Conservation (phyloP, 2,113 vertebrate genomes). For the Tenrec ecaudatus region DNA sequence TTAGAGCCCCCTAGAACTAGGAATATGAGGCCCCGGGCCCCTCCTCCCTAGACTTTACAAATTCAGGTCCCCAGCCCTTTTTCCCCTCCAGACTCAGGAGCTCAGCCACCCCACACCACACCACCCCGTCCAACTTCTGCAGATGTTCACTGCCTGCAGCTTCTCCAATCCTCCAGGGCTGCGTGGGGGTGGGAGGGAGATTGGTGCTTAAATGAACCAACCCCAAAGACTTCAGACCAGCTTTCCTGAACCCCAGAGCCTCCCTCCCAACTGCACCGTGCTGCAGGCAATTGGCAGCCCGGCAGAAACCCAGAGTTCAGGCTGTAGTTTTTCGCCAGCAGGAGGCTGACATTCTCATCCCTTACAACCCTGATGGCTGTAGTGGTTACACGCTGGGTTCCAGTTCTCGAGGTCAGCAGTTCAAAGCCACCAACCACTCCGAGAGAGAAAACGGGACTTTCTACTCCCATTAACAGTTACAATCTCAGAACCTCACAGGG, state of each 20-base stretch:
- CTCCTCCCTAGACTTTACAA: not conserved
- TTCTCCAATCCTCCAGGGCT: conserved; percentile 70
- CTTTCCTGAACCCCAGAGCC: conserved; percentile 45
- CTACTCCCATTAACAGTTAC: too few species aligned
- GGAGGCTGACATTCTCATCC: not conserved
- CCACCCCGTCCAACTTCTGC: not conserved
- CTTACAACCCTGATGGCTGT: too few species aligned
- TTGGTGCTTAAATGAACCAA: conserved; percentile 61
- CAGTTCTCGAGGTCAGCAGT: too few species aligned
- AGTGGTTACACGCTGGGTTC: too few species aligned
- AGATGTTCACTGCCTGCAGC: conserved; percentile 62
- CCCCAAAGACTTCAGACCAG: conserved; percentile 65
- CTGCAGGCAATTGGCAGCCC: not conserved
- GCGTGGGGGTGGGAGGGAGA: conserved; percentile 37
- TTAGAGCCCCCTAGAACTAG: not conserved
- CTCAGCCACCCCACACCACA: not conserved
- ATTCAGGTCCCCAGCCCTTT: not conserved
- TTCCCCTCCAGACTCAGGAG: not conserved
- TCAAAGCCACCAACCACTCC: too few species aligned
- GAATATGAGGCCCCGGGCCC: not conserved
- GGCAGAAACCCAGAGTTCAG: not conserved
- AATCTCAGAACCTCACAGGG: too few species aligned
- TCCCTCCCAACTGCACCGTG: not conserved
- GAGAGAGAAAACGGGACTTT: too few species aligned
- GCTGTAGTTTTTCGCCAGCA: not conserved